These are phyloP conservation scores for Mythimna vitellina DNA, from an alignment of 2,888 invertebrate species.

Conservation along the genomic window DNA sequence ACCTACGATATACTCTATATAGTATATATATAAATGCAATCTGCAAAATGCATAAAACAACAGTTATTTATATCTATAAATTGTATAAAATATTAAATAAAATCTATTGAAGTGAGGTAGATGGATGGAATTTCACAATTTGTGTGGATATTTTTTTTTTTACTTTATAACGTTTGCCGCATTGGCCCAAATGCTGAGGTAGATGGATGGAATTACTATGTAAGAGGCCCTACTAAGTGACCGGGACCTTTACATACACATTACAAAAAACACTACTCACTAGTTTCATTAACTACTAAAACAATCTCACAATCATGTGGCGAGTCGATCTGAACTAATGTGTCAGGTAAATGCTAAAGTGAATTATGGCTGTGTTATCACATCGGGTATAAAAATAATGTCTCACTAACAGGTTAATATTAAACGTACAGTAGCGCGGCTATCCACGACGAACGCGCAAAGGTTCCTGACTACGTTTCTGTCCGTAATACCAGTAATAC, in stretches of 20 bases:
- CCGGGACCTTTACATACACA: slow-evolving; percentile 84
- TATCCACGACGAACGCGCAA: slow-evolving; percentile 32
- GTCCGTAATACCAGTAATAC: slow-evolving; percentile 46
- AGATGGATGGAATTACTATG: slow-evolving; percentile 91
- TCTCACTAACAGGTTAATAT: slow-evolving; percentile 71
- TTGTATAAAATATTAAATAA: slow-evolving; percentile 91
- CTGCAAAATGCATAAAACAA: slow-evolving; percentile 91
- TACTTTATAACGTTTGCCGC: slow-evolving; percentile 84
- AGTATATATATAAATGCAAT: slow-evolving; percentile 90
- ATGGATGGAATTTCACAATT: slow-evolving; percentile 93
- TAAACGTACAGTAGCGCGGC: slow-evolving; percentile 32
- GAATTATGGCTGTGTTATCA: slow-evolving; percentile 70
- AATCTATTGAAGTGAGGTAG: slow-evolving; percentile 93
- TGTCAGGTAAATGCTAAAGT: slow-evolving; percentile 73
- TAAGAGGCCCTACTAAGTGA: slow-evolving; percentile 85
- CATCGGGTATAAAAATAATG: slow-evolving; percentile 74
- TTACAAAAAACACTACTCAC: slow-evolving; percentile 87
- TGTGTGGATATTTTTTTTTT: slow-evolving; percentile 87
- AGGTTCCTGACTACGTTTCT: slow-evolving; percentile 50
- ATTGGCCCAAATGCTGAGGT: slow-evolving; percentile 91
- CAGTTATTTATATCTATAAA: slow-evolving; percentile 90
- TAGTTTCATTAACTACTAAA: slow-evolving; percentile 82
- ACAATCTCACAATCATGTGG: slow-evolving; percentile 78
- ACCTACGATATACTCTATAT: slow-evolving; percentile 90
- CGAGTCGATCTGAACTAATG: slow-evolving; percentile 76